Evolutionary conservation across 2,888 invertebrate genomes (phyloP).

Genomic region (Tyria jacobaeae): DNA sequence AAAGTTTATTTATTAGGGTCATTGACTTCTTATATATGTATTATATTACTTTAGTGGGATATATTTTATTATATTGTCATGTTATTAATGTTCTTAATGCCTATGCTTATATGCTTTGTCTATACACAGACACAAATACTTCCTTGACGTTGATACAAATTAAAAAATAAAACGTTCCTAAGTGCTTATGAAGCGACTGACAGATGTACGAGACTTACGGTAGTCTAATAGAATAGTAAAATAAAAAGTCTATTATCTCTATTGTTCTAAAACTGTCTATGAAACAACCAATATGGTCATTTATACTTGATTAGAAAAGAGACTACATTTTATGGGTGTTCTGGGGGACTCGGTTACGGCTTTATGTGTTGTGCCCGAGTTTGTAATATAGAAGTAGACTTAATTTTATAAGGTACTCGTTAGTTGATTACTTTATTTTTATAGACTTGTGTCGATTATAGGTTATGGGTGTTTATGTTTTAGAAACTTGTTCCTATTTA

Average conservation of each 20-base stretch:
- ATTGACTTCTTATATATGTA: slow-evolving; percentile 8
- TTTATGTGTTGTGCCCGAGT: not conserved
- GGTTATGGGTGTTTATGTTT: too few species aligned
- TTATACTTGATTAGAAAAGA: slow-evolving; percentile 27
- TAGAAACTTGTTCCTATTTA: too few species aligned
- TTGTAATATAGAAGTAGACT: not conserved
- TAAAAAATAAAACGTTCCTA: slow-evolving; percentile 10
- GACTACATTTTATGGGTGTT: slow-evolving; percentile 9
- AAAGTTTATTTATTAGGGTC: slow-evolving; percentile 23
- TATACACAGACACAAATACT: not conserved
- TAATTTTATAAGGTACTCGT: not conserved
- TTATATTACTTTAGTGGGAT: too few species aligned
- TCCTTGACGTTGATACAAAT: not conserved
- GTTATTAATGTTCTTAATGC: too few species aligned
- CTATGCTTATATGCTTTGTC: too few species aligned
- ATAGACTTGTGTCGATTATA: too few species aligned
- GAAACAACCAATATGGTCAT: slow-evolving; percentile 16
- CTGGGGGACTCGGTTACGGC: slow-evolving; percentile 3
- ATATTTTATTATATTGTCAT: too few species aligned
- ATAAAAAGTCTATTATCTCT: slow-evolving; percentile 17
- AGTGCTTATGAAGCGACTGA: too few species aligned
- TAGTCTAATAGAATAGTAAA: slow-evolving; percentile 12
- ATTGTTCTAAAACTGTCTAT: slow-evolving; percentile 15
- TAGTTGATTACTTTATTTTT: not conserved
- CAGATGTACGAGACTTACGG: not conserved